Evolutionary conservation across 1,140 invertebrate genomes (phyloP), one percentile per base, ranked within the genome.

Genomic region (Calliphora vicina): DNA sequence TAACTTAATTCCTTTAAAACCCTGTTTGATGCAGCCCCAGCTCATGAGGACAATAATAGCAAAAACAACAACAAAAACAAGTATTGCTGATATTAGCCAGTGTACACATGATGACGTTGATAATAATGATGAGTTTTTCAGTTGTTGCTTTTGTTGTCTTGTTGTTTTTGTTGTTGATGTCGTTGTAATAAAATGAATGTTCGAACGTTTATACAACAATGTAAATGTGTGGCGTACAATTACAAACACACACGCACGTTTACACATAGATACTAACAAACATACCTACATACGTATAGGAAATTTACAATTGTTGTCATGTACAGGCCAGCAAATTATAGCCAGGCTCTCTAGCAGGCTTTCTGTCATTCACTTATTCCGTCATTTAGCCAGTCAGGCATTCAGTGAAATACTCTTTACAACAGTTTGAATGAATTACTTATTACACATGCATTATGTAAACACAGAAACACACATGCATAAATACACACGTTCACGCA

Each of bases 281-380:
- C 61, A 67, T 23, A 67, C 50, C 50, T 61, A 13, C 23, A 2
- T 67, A 23, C 50, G 8, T 67, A 23, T 67, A 3, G 61, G 20
- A 1, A 67, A 67, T 67, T 67, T 67, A 67, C 61, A 67, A 67
- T 67, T 67, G 61, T 23, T 67, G 61, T 67, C 61, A 67, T 67
- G 61, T 67, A 67, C n/a, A 67, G 61, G n/a, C n/a, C n/a, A 23
- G 2, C 5, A 23, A 57, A 17, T 17, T 23, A 8, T 20, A 23
- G 8, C 61, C 61, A 20, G 6, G 61, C n/a, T 23, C n/a, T 1
- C 1, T 13, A 13, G 12, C 45, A 50, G 15, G 10, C 45, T 6
- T 35, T 35, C 8, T 35, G 29, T 35, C 29, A 35, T 35, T 35
- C 29, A 35, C 29, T 35, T 35, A 35, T 35, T 35, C 29, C 8